Evolutionary conservation across 2,113 vertebrate genomes (phyloP), one percentile per base, ranked within the genome.

Genomic region (Tor tambroides): DNA sequence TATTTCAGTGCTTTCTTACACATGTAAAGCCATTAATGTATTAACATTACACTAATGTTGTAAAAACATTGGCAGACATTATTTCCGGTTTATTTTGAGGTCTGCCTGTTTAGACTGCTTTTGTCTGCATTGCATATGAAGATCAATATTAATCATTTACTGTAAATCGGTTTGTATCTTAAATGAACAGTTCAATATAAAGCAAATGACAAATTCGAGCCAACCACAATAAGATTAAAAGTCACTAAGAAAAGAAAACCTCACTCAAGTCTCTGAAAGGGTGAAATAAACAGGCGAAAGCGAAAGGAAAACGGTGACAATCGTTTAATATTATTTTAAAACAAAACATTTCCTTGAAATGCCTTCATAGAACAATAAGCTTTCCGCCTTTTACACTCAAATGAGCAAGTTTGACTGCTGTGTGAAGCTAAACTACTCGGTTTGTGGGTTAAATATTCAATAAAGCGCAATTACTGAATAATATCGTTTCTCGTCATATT

Each of bases 81-180:
- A 67, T 81, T 81, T 81, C 80, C 59, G 80, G 80, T 21, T 65
- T 81, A 46, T 67, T 43, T 46, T 65, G 1, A 63, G 32, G 32
- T 61, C 14, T 80, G 10, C 12, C 23, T 21, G 5, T 9, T 4
- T 79, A 54, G 2, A 19, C 56, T 30, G 23, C 38, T 65, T 21
- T 28, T 38, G 38, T 38, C 38, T 38, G 38, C 38, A 38, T 41
- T 61, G 9, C 23, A 81, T 14, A 61, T 43, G 15, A 26, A 63
- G 14, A 63, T 3, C 7, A 38, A 41, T 21, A 21, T 6, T 65
- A 65, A 21, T 65, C 10, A 11, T 8, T 38, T 6, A 12, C 8
- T 65, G 12, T 63, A 46, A 26, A 43, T 10, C 19, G 69, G 35
- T 12, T 4, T 38, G 5, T 15, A 35, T 9, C 1, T 15, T 41